Evolutionary conservation across 2,113 vertebrate species (phyloP).

Genomic region (Shinisaurus crocodilurus): DNA sequence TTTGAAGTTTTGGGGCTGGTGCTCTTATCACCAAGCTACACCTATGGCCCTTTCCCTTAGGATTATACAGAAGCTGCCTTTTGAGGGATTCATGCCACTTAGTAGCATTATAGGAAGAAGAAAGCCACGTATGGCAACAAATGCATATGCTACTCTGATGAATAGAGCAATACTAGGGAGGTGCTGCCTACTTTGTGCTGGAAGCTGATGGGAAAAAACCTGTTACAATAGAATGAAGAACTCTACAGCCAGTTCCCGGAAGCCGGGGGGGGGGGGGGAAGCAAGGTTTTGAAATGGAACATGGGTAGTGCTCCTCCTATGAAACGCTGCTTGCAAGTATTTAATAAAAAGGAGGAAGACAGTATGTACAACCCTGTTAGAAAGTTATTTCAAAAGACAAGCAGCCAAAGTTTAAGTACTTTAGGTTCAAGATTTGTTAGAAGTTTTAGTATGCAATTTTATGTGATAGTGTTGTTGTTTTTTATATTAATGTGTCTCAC

Average conservation of each 20-base stretch:
- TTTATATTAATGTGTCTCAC: not conserved
- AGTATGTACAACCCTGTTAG: not conserved
- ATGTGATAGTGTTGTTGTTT: not conserved
- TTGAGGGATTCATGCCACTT: not conserved
- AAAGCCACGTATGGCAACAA: not conserved
- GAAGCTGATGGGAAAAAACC: constrained; percentile 43
- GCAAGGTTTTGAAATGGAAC: not conserved
- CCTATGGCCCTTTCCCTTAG: not conserved
- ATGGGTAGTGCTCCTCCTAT: not conserved
- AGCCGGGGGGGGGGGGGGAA: not conserved
- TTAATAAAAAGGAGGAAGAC: constrained; percentile 39
- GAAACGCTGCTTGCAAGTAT: constrained; percentile 22
- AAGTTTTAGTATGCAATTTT: not conserved
- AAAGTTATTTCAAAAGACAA: constrained; percentile 13
- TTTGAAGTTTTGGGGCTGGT: not conserved
- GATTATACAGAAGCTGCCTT: not conserved
- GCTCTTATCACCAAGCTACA: not conserved
- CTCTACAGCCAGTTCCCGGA: constrained; percentile 38
- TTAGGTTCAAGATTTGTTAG: constrained; percentile 34
- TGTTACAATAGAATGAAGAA: constrained; percentile 33
- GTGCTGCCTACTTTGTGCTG: constrained; percentile 22
- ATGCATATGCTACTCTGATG: constrained; percentile 30
- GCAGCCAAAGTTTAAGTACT: constrained; percentile 19
- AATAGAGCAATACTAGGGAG: constrained; percentile 19
- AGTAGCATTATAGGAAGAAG: not conserved